Evolutionary conservation across 2,797 vertebrate species (phyloP), one percentile per base, ranked within the genome.

Genomic region (Podarcis lilfordi): DNA sequence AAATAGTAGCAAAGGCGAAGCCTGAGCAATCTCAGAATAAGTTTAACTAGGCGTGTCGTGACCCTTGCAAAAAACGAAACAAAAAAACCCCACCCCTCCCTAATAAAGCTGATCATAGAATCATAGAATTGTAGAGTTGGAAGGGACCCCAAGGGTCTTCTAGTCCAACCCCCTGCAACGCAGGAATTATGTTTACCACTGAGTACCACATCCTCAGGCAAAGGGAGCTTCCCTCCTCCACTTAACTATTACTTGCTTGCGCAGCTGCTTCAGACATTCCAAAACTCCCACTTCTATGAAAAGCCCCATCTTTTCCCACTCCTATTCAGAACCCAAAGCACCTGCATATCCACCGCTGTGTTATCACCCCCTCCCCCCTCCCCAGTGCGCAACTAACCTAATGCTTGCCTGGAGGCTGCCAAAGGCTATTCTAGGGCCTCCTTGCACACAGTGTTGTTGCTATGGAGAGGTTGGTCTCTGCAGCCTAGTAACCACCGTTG

Each of bases 361-460:
- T 2, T 55, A 17, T 29, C 29, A 27, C 9, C 35, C 8, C 11
- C 13, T 4, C 0, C n/a, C 79, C 55, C 40, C 50, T 15, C 37
- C 50, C 8, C 11, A 10, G 55, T 64, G 55, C 43, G 11, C 45
- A 50, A 50, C 40, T 71, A 78, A 59, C 64, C 80, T 78, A 5
- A 68, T 29, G 32, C 74, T 88, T 55, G 75, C 74, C 80, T 88
- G 74, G 75, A 59, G 45, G 15, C 66, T 88, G 50, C 21, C 77
- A 45, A 74, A 72, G 37, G 66, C 82, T 81, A 45, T 75, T 82
- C 69, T 82, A 13, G 40, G 78, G 7, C 79, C 27, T 43, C 45
- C 45, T 79, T 72, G 50, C n/a, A 84, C 45, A 88, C 64, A 69
- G n/a, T 68, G 21, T 69, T 79, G 82, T 84, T 88, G 87, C 87